These are phyloP conservation scores for Poeciliopsis gracilis DNA, from an alignment of 2,797 vertebrate species.

Conservation along the genomic window DNA sequence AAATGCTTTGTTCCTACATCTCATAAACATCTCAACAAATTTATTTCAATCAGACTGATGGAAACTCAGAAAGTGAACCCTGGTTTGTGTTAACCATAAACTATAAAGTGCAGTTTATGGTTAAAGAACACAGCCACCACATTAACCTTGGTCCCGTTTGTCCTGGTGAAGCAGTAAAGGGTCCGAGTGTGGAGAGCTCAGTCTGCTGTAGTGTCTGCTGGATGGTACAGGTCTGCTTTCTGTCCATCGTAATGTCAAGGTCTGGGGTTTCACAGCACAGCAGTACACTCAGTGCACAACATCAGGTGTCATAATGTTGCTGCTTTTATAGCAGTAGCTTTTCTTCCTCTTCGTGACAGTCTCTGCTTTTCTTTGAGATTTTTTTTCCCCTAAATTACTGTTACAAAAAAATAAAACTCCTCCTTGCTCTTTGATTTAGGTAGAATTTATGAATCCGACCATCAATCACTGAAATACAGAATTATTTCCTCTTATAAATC, in stretches of 20 bases:
- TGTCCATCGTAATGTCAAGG: background rate
- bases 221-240: background rate
- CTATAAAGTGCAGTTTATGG: background rate
- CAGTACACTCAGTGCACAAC: background rate
- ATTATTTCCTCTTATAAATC: background rate
- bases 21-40: background rate
- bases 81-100: background rate
- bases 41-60: background rate
- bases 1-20: background rate
- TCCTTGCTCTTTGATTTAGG: background rate
- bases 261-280: background rate
- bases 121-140: background rate
- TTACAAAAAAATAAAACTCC: background rate
- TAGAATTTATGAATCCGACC: background rate
- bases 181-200: background rate
- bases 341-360: background rate
- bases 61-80: background rate
- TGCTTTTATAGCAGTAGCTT: background rate
- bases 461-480: background rate
- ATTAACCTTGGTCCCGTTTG: background rate
- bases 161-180: background rate
- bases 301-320: background rate
- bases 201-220: background rate
- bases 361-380: background rate
- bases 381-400: background rate